Percentiles rank a stretch among this genome's conserved stretches.
Evolutionary conservation across 2,888 invertebrate species (phyloP).

Genomic region (Timandra comae): DNA sequence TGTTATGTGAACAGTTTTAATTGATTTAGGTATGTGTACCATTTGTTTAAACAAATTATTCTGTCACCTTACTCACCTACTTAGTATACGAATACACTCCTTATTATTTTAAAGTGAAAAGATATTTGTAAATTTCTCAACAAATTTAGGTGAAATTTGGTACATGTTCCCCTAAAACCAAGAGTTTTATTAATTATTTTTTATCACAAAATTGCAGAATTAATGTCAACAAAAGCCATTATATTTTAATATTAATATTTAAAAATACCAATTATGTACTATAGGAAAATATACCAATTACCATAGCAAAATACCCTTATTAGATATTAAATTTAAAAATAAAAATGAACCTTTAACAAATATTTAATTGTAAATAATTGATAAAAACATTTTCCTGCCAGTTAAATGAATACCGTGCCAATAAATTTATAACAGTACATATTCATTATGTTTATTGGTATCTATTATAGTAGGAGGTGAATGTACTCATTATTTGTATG

Average conservation of each 20-base stretch:
- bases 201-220: background rate
- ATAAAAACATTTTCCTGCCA: too few species aligned
- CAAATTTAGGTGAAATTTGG: background rate
- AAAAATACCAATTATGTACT: background rate
- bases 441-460: too few species aligned
- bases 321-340: too few species aligned
- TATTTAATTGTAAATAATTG: too few species aligned
- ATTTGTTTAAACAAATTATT: background rate
- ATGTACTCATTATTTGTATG: too few species aligned
- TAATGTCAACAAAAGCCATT: background rate
- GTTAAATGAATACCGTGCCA: too few species aligned
- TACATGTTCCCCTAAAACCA: background rate
- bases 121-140: background rate
- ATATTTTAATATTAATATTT: background rate
- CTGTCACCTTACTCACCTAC: background rate
- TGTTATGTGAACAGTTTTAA: background rate
- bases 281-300: background rate
- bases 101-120: too few species aligned
- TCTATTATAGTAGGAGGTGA: too few species aligned
- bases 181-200: background rate
- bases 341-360: too few species aligned
- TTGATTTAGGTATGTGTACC: background rate
- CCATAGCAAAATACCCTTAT: too few species aligned
- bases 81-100: background rate
- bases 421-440: too few species aligned